Evolutionary conservation across 2,797 vertebrate species (phyloP).

Genomic region (Capromys pilorides): DNA sequence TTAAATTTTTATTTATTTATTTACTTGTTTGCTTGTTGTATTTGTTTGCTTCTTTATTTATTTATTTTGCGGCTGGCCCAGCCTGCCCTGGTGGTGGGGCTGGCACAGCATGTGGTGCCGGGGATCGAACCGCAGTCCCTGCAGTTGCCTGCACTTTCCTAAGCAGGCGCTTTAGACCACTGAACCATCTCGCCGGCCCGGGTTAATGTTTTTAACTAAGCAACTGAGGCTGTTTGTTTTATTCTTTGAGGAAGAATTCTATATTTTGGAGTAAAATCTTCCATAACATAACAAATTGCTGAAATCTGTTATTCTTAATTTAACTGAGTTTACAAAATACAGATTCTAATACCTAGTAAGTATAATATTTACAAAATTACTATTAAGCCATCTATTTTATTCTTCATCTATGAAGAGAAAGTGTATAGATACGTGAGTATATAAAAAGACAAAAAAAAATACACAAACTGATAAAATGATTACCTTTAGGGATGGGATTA

Average conservation of each 20-base stretch:
- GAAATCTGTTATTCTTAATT: neutral
- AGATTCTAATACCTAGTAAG: constrained; percentile 8
- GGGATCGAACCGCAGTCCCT: too few species aligned
- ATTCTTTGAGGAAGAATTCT: constrained; percentile 1
- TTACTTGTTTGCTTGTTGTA: too few species aligned
- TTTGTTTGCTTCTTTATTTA: too few species aligned
- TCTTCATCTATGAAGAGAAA: neutral
- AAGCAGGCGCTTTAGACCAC: too few species aligned
- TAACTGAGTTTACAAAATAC: neutral
- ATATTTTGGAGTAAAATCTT: constrained; percentile 22
- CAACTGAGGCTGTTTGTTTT: neutral
- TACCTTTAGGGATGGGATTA: neutral
- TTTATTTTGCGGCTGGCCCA: too few species aligned
- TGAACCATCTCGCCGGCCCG: too few species aligned
- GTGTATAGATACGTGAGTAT: too few species aligned
- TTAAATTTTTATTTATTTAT: too few species aligned
- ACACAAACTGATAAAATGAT: constrained; percentile 15
- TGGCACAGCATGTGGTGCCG: too few species aligned
- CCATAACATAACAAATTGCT: neutral
- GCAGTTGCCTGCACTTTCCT: too few species aligned
- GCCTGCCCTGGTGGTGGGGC: too few species aligned
- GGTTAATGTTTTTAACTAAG: neutral
- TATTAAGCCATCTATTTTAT: constrained; percentile 9
- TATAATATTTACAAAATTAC: constrained; percentile 18
- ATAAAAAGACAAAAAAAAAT: constrained; percentile 12